A percentile compares a stretch with the other conserved stretches of the same genome.
These are phyloP conservation scores for Tenualosa ilisha DNA, from an alignment of 2,797 vertebrate genomes.

Conservation along the genomic window DNA sequence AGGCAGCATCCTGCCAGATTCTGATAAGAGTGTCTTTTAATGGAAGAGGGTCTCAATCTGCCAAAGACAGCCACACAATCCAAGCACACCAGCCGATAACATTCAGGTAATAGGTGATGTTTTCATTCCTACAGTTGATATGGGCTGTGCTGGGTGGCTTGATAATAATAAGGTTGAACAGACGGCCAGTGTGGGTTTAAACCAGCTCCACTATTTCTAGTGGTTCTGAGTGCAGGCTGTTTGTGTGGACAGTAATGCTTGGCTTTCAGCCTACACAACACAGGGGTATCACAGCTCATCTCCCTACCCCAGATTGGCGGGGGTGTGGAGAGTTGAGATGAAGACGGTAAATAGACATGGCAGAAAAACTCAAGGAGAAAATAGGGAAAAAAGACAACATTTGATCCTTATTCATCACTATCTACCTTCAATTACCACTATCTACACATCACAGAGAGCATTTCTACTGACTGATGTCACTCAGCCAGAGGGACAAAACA, in stretches of 20 bases:
- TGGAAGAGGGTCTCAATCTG: background rate
- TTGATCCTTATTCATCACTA: background rate
- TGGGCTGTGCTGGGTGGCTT: background rate
- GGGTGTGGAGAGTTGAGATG: background rate
- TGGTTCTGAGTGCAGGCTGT: background rate
- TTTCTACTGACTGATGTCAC: conserved; percentile 2
- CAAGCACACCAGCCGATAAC: background rate
- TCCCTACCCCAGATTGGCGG: background rate
- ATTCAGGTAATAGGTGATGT: background rate
- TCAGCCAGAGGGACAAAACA: background rate
- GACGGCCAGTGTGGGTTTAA: background rate
- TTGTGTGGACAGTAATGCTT: background rate
- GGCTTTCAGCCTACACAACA: conserved; percentile 6
- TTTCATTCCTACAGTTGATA: background rate
- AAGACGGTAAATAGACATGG: background rate
- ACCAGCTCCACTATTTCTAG: conserved; percentile 1
- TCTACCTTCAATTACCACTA: background rate
- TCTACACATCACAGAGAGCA: background rate
- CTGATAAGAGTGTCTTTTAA: background rate
- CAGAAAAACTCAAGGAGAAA: background rate
- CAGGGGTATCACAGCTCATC: background rate
- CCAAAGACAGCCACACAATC: background rate
- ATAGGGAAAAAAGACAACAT: background rate
- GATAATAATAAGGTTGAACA: background rate
- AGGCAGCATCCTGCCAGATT: background rate